A percentile compares a stretch with the other conserved stretches of the same genome.
These are phyloP conservation scores for Caenorhabditis tropicalis DNA, from an alignment of 1,140 invertebrate genomes.

Conservation along the genomic window DNA sequence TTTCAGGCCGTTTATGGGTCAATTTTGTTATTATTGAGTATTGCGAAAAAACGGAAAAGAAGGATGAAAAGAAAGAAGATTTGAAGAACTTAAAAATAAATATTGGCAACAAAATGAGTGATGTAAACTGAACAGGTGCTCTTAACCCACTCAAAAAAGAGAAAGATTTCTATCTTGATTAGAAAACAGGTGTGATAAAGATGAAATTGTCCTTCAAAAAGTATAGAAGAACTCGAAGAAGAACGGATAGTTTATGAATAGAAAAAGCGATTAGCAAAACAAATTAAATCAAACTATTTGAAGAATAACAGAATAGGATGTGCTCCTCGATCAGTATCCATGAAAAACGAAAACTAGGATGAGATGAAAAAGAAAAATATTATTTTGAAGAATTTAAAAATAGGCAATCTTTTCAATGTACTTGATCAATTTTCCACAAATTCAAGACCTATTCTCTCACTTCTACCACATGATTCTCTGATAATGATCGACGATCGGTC, in stretches of 20 bases:
- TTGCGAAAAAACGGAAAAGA: not conserved
- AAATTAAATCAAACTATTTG: too few species aligned
- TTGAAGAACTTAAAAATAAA: not conserved
- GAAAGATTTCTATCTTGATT: not conserved
- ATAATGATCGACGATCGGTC: not conserved
- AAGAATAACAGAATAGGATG: too few species aligned
- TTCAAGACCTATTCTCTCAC: too few species aligned
- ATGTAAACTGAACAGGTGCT: conserved; percentile 8
- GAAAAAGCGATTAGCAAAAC: not conserved
- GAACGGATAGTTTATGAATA: too few species aligned
- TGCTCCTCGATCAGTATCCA: too few species aligned
- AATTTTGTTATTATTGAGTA: not conserved
- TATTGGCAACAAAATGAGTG: not conserved
- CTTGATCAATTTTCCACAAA: too few species aligned
- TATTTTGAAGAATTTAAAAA: not conserved
- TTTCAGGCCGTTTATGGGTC: not conserved
- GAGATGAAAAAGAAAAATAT: too few species aligned
- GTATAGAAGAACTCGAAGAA: too few species aligned
- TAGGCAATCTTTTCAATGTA: too few species aligned
- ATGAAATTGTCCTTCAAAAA: too few species aligned
- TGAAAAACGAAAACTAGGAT: too few species aligned
- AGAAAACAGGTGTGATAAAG: not conserved
- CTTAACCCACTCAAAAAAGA: not conserved
- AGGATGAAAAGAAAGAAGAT: not conserved
- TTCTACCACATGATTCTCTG: not conserved